phyloP scores from a whole-genome alignment of 2,888 invertebrate species.

The Azorinus chamasolen region DNA sequence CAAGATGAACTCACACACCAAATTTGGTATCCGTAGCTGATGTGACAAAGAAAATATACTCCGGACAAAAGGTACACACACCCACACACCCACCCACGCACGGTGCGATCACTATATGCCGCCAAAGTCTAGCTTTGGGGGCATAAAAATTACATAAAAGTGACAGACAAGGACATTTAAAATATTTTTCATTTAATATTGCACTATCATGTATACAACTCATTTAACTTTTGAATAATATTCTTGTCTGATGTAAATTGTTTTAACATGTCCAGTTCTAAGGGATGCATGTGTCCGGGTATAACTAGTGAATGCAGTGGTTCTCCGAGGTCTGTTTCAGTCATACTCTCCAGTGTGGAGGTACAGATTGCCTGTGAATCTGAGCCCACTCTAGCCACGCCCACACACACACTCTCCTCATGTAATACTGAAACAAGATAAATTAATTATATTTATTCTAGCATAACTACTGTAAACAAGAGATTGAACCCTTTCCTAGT shows the following conservation, averaged over 20 bases:
- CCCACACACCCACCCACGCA: too few relatives aligned
- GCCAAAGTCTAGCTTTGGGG: too few relatives aligned
- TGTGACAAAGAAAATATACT: too few relatives aligned
- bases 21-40: too few relatives aligned
- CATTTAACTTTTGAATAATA: slow-evolving; percentile 60
- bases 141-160: too few relatives aligned
- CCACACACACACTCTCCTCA: slow-evolving; percentile 91
- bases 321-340: slow-evolving; percentile 91
- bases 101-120: too few relatives aligned
- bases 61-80: too few relatives aligned
- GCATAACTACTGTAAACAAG: too few relatives aligned
- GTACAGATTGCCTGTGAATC: slow-evolving; percentile 91
- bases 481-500: too few relatives aligned
- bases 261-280: slow-evolving; percentile 95
- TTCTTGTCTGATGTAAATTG: slow-evolving; percentile 80
- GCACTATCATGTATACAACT: slow-evolving; percentile 39
- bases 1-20: too few relatives aligned
- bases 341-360: slow-evolving; percentile 92
- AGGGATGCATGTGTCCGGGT: slow-evolving; percentile 94
- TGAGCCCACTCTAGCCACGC: slow-evolving; percentile 96
- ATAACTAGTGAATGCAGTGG: slow-evolving; percentile 98
- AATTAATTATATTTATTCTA: too few relatives aligned
- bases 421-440: slow-evolving; percentile 82
- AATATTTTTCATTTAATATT: background rate
- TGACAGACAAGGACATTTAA: too few relatives aligned